Evolutionary conservation across 2,888 invertebrate genomes (phyloP), one percentile per base, ranked within the genome.

Genomic region (Polydrusus tereticollis): DNA sequence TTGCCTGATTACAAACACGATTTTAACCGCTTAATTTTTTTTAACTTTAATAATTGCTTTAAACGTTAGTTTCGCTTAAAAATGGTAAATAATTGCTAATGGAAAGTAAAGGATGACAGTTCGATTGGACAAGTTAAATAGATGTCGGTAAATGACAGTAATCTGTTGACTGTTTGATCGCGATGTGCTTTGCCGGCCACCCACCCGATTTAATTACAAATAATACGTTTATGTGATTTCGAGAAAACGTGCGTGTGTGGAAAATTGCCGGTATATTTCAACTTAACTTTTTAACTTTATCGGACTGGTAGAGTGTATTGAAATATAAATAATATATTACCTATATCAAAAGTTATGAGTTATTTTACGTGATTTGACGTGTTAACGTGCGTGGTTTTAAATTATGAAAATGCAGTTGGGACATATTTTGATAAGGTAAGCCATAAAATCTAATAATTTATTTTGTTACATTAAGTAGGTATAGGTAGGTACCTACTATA

Each of bases 361-460:
- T 41, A 57, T 29, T 57, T 57, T 36, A 69, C 50, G 29, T 62
- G 18, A 52, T 5, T n/a, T 55, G 26, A 52, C 36, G 55, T 69
- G 68, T 38, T 52, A 4, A 38, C 14, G 55, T 69, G 68, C 18
- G 21, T 12, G 18, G 16, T 20, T 10, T 29, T 36, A 62, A 41
- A 18, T 26, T 52, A 7, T 69, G 26, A 69, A 69, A 38, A 70
- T 70, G 70, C 59, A 47, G 64, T 47, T 70, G 21, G 70, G 70
- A 65, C 57, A 26, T 20, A 70, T 70, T 64, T 47, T 70, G 21
- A 26, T 70, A 36, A 70, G 70, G 70, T 70, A 65, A 57, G 43
- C 43, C n/a, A 12, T n/a, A n/a, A 10, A 50, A 18, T 4, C 16
- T 20, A 50, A 50, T 50, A 16, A 41, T 4, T 14, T 41, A 14